Evolutionary conservation across 2,797 vertebrate genomes (phyloP), one percentile per base, ranked within the genome.

Genomic region (Hoplostethus atlanticus): DNA sequence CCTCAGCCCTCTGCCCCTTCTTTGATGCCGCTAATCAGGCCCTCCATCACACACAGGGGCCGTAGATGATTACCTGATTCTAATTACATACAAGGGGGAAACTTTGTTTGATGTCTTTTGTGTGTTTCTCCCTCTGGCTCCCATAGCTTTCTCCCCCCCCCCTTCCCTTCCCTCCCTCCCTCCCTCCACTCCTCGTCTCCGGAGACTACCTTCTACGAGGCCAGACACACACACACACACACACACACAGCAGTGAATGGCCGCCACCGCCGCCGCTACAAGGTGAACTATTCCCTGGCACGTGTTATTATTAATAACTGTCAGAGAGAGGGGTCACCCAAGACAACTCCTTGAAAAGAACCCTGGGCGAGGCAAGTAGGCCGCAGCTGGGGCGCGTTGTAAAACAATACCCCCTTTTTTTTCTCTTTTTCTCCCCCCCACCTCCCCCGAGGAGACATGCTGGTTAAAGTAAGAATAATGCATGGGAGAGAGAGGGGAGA

Each of bases 281-380:
- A 94, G 91, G 92, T 94, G 93, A 94, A 93, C 90, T 89, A 88
- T 89, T 91, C 89, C 84, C 87, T 46, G 63, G 86, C 81, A 90
- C 38, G 79, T 72, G 88, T 94, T 92, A 91, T 93, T 94, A 94
- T 94, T 93, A 94, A 94, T 94, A 94, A 93, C 92, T 92, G 91
- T 90, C 92, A 93, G 87, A 83, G 83, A 89, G 90, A 88, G 78
- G 90, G 85, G 84, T 87, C 93, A 91, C 87, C 83, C 83, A 84
- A 89, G 87, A 92, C 91, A 90, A 89, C 91, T 91, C 90, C 87
- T 90, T 89, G 82, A 91, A 93, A 91, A 92, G 88, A 90, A 92
- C 89, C 90, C 77, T 79, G 53, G 90, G 89, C 77, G 53, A 89
- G 83, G 84, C 91, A 92, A 92, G 87, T 92, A 91, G 91, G 92